Evolutionary conservation across 2,113 vertebrate species (phyloP).

Genomic region (Pelvicachromis taeniatus): DNA sequence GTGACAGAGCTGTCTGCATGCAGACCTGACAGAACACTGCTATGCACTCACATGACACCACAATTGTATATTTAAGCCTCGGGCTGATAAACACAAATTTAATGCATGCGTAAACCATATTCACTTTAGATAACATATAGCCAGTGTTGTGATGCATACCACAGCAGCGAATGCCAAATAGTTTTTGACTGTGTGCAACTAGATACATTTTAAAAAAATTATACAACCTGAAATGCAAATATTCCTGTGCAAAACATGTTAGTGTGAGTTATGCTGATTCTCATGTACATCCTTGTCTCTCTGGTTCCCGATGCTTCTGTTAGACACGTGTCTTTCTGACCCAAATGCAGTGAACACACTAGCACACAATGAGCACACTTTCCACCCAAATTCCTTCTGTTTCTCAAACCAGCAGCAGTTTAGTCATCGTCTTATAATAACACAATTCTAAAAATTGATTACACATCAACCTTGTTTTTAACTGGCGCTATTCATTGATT

Average conservation of each 20-base stretch:
- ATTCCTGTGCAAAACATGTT: background rate
- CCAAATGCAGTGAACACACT: background rate
- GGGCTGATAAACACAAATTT: slow-evolving; percentile 15
- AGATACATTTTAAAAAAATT: background rate
- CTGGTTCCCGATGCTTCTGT: background rate
- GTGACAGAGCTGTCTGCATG: background rate
- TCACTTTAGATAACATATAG: background rate
- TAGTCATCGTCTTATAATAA: background rate
- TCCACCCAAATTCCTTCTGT: background rate
- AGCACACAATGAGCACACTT: background rate
- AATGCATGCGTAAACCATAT: slow-evolving; percentile 35
- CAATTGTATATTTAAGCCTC: background rate
- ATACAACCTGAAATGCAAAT: background rate
- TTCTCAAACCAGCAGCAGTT: background rate
- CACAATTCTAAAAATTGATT: background rate
- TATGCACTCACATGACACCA: background rate
- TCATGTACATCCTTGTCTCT: background rate
- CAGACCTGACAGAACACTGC: background rate
- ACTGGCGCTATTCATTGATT: background rate
- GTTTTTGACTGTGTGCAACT: background rate
- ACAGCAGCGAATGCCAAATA: background rate
- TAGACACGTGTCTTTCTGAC: background rate
- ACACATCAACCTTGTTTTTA: background rate
- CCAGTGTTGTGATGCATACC: slow-evolving; percentile 13
- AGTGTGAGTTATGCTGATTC: background rate